A percentile compares a stretch with the other conserved stretches of the same genome.
Conservation (phyloP, 2,797 vertebrate genomes). For the Carapus acus region DNA sequence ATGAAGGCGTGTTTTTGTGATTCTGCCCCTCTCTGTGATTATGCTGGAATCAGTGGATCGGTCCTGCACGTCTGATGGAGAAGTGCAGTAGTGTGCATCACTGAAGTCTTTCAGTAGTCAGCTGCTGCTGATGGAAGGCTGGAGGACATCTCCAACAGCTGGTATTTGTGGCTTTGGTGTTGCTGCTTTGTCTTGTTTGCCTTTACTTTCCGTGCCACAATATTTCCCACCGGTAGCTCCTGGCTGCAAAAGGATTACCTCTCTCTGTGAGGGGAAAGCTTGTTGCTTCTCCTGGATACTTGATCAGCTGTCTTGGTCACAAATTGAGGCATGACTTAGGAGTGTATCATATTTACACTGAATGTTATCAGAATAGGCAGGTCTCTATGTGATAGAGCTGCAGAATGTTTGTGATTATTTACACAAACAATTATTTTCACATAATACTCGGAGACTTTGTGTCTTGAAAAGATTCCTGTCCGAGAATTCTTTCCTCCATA, state of each 20-base stretch:
- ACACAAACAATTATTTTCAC: slow-evolving; percentile 1
- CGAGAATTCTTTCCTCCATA: background rate
- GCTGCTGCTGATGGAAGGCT: slow-evolving; percentile 52
- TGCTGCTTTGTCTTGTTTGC: background rate
- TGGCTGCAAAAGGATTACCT: slow-evolving; percentile 43
- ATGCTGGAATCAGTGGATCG: slow-evolving; percentile 13
- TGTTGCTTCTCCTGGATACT: slow-evolving; percentile 13
- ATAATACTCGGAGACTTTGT: background rate
- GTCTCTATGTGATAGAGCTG: slow-evolving; percentile 4
- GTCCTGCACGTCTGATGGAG: slow-evolving; percentile 9
- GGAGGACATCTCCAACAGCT: slow-evolving; percentile 48
- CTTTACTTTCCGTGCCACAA: slow-evolving; percentile 11
- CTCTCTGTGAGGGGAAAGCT: slow-evolving; percentile 19
- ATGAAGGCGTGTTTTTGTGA: slow-evolving; percentile 1
- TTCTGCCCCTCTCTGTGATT: slow-evolving; percentile 6
- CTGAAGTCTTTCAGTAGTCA: slow-evolving; percentile 34
- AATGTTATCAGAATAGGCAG: slow-evolving; percentile 2
- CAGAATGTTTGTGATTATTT: slow-evolving; percentile 6
- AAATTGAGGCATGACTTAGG: background rate
- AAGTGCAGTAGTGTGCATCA: slow-evolving; percentile 15
- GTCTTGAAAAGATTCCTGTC: background rate
- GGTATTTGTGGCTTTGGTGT: slow-evolving; percentile 48
- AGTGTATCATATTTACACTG: background rate
- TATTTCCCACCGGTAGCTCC: slow-evolving; percentile 43
- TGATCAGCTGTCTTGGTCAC: slow-evolving; percentile 6